Evolutionary conservation across 2,113 vertebrate species (phyloP).

Genomic region (Burhinus bistriatus): DNA sequence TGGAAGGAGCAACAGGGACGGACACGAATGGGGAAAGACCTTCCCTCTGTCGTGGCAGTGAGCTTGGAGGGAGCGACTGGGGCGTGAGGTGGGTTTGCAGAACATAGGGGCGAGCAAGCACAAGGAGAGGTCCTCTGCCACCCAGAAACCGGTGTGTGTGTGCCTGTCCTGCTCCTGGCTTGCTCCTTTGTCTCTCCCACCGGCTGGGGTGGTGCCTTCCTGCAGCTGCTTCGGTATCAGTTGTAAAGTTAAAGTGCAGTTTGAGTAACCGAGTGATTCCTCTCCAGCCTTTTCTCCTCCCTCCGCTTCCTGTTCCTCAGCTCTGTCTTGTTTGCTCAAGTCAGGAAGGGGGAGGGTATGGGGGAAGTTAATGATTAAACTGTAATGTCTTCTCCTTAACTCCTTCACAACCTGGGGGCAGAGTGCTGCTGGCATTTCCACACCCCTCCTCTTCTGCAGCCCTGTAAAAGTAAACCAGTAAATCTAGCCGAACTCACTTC

Average conservation of each 20-base stretch:
- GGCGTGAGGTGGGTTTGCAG: neutral
- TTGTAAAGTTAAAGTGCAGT: neutral
- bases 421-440: neutral
- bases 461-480: neutral
- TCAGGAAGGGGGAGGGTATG: conserved; percentile 56
- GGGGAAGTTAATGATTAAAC: conserved; percentile 63
- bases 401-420: neutral
- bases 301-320: conserved; percentile 20
- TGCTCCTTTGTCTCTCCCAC: neutral
- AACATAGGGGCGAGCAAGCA: neutral
- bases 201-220: neutral
- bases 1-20: neutral
- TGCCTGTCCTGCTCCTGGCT: neutral
- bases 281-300: conserved; percentile 6
- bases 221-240: neutral
- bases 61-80: neutral
- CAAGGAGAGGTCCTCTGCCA: neutral
- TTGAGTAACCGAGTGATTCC: neutral
- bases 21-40: neutral
- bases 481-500: neutral
- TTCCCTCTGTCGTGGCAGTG: neutral
- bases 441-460: neutral
- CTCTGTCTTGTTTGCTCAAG: conserved; percentile 47
- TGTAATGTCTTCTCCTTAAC: conserved; percentile 45
- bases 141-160: fast-evolving